Evolutionary conservation across 2,888 invertebrate species (phyloP).

Genomic region (Parascotia fuliginaria): DNA sequence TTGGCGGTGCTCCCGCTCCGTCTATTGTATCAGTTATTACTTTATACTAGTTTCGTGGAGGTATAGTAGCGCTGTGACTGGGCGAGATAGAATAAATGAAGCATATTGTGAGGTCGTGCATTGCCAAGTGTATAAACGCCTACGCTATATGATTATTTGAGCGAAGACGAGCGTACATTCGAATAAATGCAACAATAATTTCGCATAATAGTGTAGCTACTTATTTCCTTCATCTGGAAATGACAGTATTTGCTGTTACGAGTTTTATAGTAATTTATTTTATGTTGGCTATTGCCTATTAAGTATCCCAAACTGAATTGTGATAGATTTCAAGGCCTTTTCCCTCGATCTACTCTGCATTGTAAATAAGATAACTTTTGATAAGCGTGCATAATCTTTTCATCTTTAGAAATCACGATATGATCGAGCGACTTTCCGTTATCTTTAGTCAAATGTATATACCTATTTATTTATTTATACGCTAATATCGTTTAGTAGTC

Average conservation of each 20-base stretch:
- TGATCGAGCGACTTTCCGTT: slow-evolving; percentile 62
- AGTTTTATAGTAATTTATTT: slow-evolving; percentile 64
- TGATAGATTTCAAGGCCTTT: slow-evolving; percentile 79
- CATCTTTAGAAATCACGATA: slow-evolving; percentile 61
- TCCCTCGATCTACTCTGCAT: slow-evolving; percentile 71
- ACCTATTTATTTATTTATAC: slow-evolving; percentile 66
- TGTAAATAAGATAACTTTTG: slow-evolving; percentile 80
- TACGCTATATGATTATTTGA: slow-evolving; percentile 81
- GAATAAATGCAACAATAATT: slow-evolving; percentile 75
- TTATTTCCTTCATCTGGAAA: slow-evolving; percentile 68
- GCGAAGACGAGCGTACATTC: slow-evolving; percentile 75
- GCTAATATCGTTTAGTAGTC: slow-evolving; percentile 50
- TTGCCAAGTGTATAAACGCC: slow-evolving; percentile 71
- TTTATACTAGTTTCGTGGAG: slow-evolving; percentile 56
- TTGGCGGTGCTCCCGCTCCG: slow-evolving; percentile 40
- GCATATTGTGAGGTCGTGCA: slow-evolving; percentile 71
- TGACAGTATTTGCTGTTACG: slow-evolving; percentile 62
- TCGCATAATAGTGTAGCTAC: slow-evolving; percentile 72
- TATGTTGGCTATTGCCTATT: slow-evolving; percentile 79
- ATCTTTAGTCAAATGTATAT: slow-evolving; percentile 57
- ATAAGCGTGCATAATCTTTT: slow-evolving; percentile 69
- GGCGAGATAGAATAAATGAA: slow-evolving; percentile 76
- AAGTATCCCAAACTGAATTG: slow-evolving; percentile 73
- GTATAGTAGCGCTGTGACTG: slow-evolving; percentile 67
- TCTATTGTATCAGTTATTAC: slow-evolving; percentile 46